A percentile compares a stretch with the other conserved stretches of the same genome.
Evolutionary conservation across 2,113 vertebrate species (phyloP).

Genomic region (Amphiprion ocellaris): DNA sequence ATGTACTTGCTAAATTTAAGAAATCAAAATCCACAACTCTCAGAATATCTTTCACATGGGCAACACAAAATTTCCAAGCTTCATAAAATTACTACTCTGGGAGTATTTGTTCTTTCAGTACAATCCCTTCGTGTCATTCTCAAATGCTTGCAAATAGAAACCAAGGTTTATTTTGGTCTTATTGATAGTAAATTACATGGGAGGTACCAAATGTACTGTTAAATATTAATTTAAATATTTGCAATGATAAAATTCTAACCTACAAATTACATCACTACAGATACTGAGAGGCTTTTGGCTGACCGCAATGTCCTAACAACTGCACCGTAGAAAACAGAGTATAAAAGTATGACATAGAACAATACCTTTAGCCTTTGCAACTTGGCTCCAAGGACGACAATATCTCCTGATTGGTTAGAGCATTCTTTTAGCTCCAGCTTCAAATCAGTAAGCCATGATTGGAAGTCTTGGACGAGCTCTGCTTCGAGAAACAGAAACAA

Average conservation of each 20-base stretch:
- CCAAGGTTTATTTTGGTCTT: too few relatives aligned
- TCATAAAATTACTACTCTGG: not conserved
- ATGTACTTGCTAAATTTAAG: not conserved
- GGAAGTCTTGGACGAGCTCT: slow-evolving; percentile 92
- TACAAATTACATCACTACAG: too few relatives aligned
- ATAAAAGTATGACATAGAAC: not conserved
- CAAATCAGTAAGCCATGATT: slow-evolving; percentile 87
- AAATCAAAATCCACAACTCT: not conserved
- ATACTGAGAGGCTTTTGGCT: too few relatives aligned
- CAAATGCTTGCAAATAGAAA: too few relatives aligned
- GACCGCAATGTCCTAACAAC: too few relatives aligned
- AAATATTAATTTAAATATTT: too few relatives aligned
- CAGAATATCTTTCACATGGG: not conserved
- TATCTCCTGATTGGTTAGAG: slow-evolving; percentile 88
- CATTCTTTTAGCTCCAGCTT: slow-evolving; percentile 87
- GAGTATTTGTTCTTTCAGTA: too few relatives aligned
- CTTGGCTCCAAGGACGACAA: slow-evolving; percentile 85
- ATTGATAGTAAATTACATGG: too few relatives aligned
- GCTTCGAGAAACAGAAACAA: slow-evolving; percentile 42
- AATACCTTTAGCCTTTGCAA: slow-evolving; percentile 91
- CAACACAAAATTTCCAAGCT: too few relatives aligned
- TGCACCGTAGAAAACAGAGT: not conserved
- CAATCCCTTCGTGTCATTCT: too few relatives aligned
- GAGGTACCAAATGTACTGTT: too few relatives aligned
- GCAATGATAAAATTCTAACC: too few relatives aligned